phyloP scores from a whole-genome alignment of 1,140 invertebrate species.

The Eueides isabella region DNA sequence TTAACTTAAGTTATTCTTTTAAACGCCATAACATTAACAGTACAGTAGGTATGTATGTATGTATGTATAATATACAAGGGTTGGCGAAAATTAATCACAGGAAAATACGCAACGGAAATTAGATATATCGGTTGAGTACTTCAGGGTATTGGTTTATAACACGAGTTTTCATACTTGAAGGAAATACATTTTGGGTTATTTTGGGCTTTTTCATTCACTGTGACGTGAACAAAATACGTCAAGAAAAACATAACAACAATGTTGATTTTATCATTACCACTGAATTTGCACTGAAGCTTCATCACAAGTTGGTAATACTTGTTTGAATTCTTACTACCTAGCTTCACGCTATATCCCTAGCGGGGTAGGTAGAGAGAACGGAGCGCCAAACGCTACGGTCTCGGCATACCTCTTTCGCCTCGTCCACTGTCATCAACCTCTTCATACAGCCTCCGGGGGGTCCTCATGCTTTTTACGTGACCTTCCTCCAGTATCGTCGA shows the following conservation, averaged over 20 bases:
- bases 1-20: slow-evolving; percentile 32
- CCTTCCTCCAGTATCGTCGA: too few species aligned
- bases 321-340: too few species aligned
- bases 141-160: slow-evolving; percentile 22
- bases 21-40: slow-evolving; percentile 10
- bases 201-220: background rate
- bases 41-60: background rate
- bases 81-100: slow-evolving; percentile 30
- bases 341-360: too few species aligned
- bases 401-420: too few species aligned
- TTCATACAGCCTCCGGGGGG: too few species aligned
- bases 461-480: too few species aligned
- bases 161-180: background rate
- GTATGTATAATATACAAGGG: slow-evolving; percentile 24
- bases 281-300: too few species aligned
- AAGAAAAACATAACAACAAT: background rate
- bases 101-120: slow-evolving; percentile 44
- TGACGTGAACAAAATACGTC: background rate
- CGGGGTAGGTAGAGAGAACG: too few species aligned
- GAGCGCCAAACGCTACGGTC: too few species aligned
- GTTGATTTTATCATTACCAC: too few species aligned
- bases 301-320: too few species aligned
- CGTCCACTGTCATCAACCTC: too few species aligned
- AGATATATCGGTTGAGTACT: slow-evolving; percentile 40
- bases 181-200: background rate